phyloP scores from a whole-genome alignment of 2,113 vertebrate species.

The Zosterops hypoxanthus region DNA sequence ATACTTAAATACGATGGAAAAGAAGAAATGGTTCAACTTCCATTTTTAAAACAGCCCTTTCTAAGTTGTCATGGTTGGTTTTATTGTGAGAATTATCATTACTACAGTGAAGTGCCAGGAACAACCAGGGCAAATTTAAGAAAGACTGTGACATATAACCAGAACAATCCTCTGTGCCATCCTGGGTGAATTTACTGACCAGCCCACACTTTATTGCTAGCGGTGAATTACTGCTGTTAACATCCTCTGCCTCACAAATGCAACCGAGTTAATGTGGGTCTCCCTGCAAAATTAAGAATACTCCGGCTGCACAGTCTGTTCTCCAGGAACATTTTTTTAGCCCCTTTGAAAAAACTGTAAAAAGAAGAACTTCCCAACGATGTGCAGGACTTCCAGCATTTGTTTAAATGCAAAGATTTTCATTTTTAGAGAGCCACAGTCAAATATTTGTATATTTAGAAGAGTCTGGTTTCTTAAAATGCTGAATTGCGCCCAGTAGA shows the following conservation, averaged over 20 bases:
- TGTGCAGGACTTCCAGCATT: not conserved
- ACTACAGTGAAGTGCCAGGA: not conserved
- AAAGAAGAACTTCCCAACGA: not conserved
- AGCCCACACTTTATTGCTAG: not conserved
- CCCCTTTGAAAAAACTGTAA: not conserved
- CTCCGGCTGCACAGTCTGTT: not conserved
- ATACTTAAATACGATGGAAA: not conserved
- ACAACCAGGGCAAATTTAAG: constrained; percentile 10
- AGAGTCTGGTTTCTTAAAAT: not conserved
- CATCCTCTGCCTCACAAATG: not conserved
- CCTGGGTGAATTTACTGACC: not conserved
- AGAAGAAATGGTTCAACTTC: not conserved
- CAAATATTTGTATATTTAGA: constrained; percentile 25
- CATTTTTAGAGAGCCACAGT: constrained; percentile 26
- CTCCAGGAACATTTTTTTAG: not conserved
- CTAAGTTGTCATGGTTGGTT: not conserved
- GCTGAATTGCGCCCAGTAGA: not conserved
- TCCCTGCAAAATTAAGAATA: not conserved
- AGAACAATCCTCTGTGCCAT: constrained; percentile 22
- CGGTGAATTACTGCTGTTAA: not conserved
- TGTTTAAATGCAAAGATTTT: constrained; percentile 51
- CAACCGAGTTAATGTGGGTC: not conserved
- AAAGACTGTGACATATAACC: not conserved
- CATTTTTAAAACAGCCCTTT: not conserved
- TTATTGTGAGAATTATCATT: not conserved